These are phyloP conservation scores for Rhopalosiphum nymphaeae DNA, from an alignment of 2,888 invertebrate species.

Conservation along the genomic window DNA sequence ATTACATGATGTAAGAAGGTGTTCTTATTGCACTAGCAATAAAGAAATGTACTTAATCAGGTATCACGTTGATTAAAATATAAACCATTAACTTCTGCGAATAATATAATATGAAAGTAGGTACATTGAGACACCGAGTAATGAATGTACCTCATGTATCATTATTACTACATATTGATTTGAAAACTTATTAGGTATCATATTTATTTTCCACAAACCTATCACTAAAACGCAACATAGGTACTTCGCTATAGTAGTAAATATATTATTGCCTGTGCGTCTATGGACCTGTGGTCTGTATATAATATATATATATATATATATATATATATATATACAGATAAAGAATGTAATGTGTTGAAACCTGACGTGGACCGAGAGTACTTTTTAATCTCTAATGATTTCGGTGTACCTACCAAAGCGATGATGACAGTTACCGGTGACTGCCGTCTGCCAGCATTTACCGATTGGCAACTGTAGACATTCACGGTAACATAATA, in stretches of 20 bases:
- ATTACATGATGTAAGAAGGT: not conserved
- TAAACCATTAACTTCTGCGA: not conserved
- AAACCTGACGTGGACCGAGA: not conserved
- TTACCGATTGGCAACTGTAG: not conserved
- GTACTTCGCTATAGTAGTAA: not conserved
- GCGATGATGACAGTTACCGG: not conserved
- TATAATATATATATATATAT: not conserved
- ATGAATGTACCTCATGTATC: not conserved
- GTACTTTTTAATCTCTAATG: not conserved
- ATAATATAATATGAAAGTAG: not conserved
- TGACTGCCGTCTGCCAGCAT: not conserved
- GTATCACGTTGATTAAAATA: not conserved
- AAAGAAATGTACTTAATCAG: not conserved
- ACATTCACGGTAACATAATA: not conserved
- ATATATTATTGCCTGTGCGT: not conserved
- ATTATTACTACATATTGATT: not conserved
- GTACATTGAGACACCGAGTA: too few relatives aligned
- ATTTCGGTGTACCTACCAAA: not conserved
- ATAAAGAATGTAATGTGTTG: not conserved
- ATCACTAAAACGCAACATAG: not conserved
- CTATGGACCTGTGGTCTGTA: not conserved
- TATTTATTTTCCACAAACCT: not conserved
- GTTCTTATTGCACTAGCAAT: not conserved
- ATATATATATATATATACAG: not conserved
- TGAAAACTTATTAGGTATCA: too few relatives aligned